Percentiles rank a stretch among this genome's conserved stretches.
Evolutionary conservation across 1,140 invertebrate species (phyloP).

Genomic region (Pogonognathellus flavescens): DNA sequence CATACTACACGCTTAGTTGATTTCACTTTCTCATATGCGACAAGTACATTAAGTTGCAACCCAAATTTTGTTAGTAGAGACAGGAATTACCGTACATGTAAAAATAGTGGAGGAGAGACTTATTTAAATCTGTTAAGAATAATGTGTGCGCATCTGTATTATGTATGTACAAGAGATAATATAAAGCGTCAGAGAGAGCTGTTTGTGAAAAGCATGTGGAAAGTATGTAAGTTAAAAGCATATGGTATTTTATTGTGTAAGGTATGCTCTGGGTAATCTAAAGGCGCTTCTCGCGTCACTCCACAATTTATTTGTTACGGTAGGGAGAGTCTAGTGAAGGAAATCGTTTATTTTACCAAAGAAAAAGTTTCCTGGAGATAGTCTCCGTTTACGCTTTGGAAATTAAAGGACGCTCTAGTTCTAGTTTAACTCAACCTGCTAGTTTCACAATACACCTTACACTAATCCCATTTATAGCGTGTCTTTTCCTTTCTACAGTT

Average conservation of each 20-base stretch:
- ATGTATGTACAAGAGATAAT: slow-evolving; percentile 42
- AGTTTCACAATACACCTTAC: slow-evolving; percentile 48
- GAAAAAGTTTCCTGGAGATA: slow-evolving; percentile 48
- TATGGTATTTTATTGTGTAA: background rate
- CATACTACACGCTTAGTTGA: background rate
- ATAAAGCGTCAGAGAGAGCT: background rate
- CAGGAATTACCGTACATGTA: background rate
- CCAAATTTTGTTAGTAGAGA: background rate
- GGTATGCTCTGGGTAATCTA: slow-evolving; percentile 20
- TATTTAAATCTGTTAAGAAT: slow-evolving; percentile 41
- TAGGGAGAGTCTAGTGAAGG: slow-evolving; percentile 45
- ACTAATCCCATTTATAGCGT: slow-evolving; percentile 46
- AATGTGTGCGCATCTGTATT: slow-evolving; percentile 25
- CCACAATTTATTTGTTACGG: slow-evolving; percentile 46
- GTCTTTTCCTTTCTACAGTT: slow-evolving; percentile 38
- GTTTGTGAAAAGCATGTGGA: background rate
- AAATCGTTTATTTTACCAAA: slow-evolving; percentile 50
- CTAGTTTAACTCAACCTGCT: slow-evolving; percentile 48
- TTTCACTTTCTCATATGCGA: slow-evolving; percentile 38
- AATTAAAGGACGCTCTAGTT: slow-evolving; percentile 48
- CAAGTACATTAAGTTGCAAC: background rate
- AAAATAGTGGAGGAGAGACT: background rate
- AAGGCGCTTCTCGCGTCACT: slow-evolving; percentile 44
- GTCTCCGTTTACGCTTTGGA: slow-evolving; percentile 49
- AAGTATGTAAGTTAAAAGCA: slow-evolving; percentile 26